Evolutionary conservation across 2,113 vertebrate genomes (phyloP), one percentile per base, ranked within the genome.

Genomic region (Syngnathus scovelli): DNA sequence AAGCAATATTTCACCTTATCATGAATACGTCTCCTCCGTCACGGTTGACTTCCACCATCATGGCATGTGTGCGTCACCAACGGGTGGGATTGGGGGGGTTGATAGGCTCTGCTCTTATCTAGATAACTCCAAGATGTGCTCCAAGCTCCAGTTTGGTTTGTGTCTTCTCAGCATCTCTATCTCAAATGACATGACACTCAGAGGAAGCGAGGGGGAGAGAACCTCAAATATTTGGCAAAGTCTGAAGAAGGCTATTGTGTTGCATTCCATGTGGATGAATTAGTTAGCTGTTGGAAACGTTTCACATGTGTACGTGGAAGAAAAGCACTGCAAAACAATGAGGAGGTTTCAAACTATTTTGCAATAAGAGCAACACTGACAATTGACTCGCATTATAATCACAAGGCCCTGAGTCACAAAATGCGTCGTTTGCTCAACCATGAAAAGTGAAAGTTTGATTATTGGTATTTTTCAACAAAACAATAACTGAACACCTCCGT

Each of bases 11-110:
- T 78, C 67, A 81, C 15, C 4, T 66, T 62, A 46, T 70, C 82
- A 80, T 78, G 64, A 66, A 58, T 64, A 55, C 70, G 75, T 77
- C 66, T 77, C 66, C 46, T 68, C 63, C 65, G 52, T 71, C 52
- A 5, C 0, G 5, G 43, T 23, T 86, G 85, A 88, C 73, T 73
- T 82, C 64, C n/a, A 62, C 4, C 62, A 67, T 66, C 13, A 68
- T 37, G 79, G 85, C 86, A 83, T 83, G 82, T 69, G 68, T 82
- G 81, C 78, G 65, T 83, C 79, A 80, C 66, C 19, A 2, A 58
- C 66, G 69, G 61, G 27, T 33, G 27, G 27, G 0, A 3, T 33
- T 33, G 75, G 76, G 61, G 19, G 3, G 64, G 69, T 15, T 19
- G 49, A 7, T n/a, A 0, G 49, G 49, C 19, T n/a, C 49, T 52